Evolutionary conservation across 2,113 vertebrate genomes (phyloP), one percentile per base, ranked within the genome.

Genomic region (Hemicordylus capensis): DNA sequence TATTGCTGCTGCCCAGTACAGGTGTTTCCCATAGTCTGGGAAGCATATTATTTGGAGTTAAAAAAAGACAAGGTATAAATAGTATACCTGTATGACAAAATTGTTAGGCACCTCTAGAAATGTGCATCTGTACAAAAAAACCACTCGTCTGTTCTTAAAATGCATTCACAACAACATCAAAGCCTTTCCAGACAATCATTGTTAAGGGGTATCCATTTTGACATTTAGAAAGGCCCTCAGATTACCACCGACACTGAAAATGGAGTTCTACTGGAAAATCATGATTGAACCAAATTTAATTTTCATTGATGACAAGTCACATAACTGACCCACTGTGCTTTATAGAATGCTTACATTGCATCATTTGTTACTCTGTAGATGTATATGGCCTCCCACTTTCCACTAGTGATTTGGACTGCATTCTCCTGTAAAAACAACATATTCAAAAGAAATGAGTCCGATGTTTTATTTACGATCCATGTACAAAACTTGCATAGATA

Each of bases 371-470:
- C 95, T 96, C 97, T 98, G 92, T 97, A 97, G 95, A 99, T 98
- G 94, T 97, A 97, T 94, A 98, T 98, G 92, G 98, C 98, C 91
- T 99, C 98, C 98, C 98, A 99, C 92, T 97, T 96, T 91, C 98
- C 98, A 88, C 97, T 98, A 90, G 98, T 99, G 92, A 99, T 94
- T 94, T 91, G 98, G 91, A 93, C 92, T 95, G 92, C 97, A 94
- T 96, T 96, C 95, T 94, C 97, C 98, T 99, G 98, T 93, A 82
- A 96, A 64, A 34, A 56, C 24, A 86, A 94, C 86, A 95, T 48
- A 94, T 90, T 46, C 37, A 61, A 72, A 85, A 34, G 67, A 5
- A 12, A 69, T 42, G n/a, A n/a, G 56, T 72, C 42, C 72, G 66
- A 14, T 61, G 83, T 84, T 78, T 92, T 95, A 88, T 91, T 94